Evolutionary conservation across 2,113 vertebrate species (phyloP), one percentile per base, ranked within the genome.

Genomic region (Symphodus melops): DNA sequence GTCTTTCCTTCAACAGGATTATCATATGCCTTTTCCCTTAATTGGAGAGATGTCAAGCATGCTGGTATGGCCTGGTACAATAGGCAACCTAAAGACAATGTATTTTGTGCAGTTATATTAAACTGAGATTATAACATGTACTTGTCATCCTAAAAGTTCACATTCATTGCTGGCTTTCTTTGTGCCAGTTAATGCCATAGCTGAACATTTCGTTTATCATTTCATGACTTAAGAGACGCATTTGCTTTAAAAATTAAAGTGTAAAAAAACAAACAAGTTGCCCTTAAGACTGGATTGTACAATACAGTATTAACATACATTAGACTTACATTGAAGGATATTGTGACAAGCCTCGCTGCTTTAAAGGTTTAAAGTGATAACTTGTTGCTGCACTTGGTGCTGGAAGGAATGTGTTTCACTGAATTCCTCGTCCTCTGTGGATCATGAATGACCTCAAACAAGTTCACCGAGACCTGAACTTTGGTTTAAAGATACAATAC

Each of bases 1-100:
- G 80, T 88, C 75, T 70, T 63, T 77, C 71, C 23, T 82, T 88
- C 76, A 76, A 57, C 76, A 78, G 89, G 84, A 89, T 91, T 91
- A 88, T 87, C 75, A 75, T 80, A 75, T 89, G 72, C 59, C 42
- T 51, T 86, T 85, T 75, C 36, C 74, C 54, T 79, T 89, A 88
- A 89, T 90, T 89, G 82, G 84, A 85, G 63, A 69, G 77, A 71
- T 84, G 71, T 76, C 81, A 86, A 86, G 70, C 73, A 83, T 72
- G 73, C 60, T 70, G 42, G 49, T 55, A 70, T 76, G 36, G 52
- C 68, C 55, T 71, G 65, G 25, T 41, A 64, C 62, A 61, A 57
- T 14, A 17, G 63, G 48, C 7, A 63, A 56, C 37, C 72, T 7
- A 67, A 69, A 74, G 42, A 63, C 25, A 11, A 37, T 28, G 36